These are phyloP conservation scores for Lapara coniferarum DNA, from an alignment of 2,888 invertebrate genomes.

Conservation along the genomic window DNA sequence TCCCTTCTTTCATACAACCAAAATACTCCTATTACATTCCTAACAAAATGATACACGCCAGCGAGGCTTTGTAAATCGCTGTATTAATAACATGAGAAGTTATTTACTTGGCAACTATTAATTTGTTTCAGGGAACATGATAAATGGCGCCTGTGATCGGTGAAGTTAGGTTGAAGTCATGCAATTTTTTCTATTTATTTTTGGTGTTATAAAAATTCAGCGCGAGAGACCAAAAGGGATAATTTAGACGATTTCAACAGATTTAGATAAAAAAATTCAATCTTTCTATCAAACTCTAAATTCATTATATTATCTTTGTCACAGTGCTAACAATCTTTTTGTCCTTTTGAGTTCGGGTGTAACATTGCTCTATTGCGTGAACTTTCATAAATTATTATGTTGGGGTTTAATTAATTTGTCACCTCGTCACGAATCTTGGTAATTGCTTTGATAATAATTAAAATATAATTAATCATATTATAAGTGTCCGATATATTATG, in stretches of 20 bases:
- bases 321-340: not conserved
- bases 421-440: no score
- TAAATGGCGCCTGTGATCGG: slow-evolving; percentile 1
- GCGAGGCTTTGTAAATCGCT: not conserved
- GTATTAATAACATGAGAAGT: not conserved
- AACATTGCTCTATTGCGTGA: no score
- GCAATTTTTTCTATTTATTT: not conserved
- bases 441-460: no score
- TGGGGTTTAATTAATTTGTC: no score
- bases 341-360: not conserved
- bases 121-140: slow-evolving; percentile 4
- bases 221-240: not conserved
- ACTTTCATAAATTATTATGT: no score
- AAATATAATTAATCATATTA: no score
- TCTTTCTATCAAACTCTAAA: slow-evolving; percentile 10
- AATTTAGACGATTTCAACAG: not conserved
- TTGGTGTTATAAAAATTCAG: not conserved
- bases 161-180: not conserved
- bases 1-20: no score
- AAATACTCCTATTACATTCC: not conserved
- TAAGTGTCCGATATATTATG: no score
- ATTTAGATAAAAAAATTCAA: slow-evolving; percentile 15
- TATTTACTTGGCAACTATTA: slow-evolving; percentile 2
- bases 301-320: not conserved
- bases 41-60: not conserved